Conservation (phyloP, 2,888 invertebrate species). For the Chironomus riparius region DNA sequence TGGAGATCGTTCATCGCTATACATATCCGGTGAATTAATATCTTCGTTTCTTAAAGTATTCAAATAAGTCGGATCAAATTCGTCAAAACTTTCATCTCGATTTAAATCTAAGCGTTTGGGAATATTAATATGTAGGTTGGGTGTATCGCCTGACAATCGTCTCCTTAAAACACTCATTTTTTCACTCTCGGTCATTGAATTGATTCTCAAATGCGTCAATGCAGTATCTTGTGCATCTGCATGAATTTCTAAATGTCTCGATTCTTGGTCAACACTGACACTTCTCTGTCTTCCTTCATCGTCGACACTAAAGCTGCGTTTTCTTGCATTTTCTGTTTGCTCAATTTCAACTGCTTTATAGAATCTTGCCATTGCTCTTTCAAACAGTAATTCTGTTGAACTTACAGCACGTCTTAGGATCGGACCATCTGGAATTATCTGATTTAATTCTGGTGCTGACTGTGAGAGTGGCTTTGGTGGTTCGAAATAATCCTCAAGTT, state of each 20-base stretch:
- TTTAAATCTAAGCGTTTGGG: constrained; percentile 35
- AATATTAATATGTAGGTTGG: constrained; percentile 38
- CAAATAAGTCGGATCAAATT: constrained; percentile 36
- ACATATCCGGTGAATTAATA: constrained; percentile 10
- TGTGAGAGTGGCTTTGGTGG: constrained; percentile 74
- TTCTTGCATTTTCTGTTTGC: constrained; percentile 50
- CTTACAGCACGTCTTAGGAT: constrained; percentile 64
- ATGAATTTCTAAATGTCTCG: constrained; percentile 33
- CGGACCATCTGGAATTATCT: constrained; percentile 49
- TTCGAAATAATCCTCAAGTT: constrained; percentile 56
- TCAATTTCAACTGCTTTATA: constrained; percentile 68
- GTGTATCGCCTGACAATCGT: constrained; percentile 44
- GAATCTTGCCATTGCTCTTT: constrained; percentile 71
- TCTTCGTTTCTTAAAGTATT: constrained; percentile 19
- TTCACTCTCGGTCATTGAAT: constrained; percentile 46
- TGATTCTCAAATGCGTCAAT: constrained; percentile 44
- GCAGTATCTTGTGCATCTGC: constrained; percentile 28
- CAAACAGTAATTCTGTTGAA: constrained; percentile 73
- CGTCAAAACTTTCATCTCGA: constrained; percentile 33
- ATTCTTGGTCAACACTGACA: constrained; percentile 30
- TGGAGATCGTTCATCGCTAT: background rate
- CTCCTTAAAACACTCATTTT: constrained; percentile 44
- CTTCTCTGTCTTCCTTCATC: constrained; percentile 28
- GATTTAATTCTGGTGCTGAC: constrained; percentile 69
- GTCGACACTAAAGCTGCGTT: constrained; percentile 34